Base-by-base conservation (phyloP, 2,888 invertebrate genomes). In the Uropetala carovei region DNA sequence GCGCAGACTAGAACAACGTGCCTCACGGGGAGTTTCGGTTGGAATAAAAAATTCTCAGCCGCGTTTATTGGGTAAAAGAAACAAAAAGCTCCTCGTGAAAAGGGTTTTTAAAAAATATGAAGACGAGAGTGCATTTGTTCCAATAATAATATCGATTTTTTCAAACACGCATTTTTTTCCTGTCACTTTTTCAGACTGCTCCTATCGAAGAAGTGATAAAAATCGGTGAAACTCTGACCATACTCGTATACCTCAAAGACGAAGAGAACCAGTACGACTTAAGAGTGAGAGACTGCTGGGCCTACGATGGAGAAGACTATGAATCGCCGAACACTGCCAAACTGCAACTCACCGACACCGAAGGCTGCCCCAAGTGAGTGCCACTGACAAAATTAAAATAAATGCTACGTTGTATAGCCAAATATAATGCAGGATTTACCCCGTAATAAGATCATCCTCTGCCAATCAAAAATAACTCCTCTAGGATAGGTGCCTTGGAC, bases 261-360 rank as follows among this genome's bases (percentile, higher is more conserved):
- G 94, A 95, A 0, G 96, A 96, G 92, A 96, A 96, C 64, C 96
- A 96, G 92, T 97, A 97, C 94, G 97, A 97, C 94, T 95, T 97
- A 10, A 96, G 96, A 94, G 97, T 97, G 60, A 96, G 97, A 92
- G 97, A 97, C 94, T 97, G 97, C 94, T 97, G 97, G 96, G 97
- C 97, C 0, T 97, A 97, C 92, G 97, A 97, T 93, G 96, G 95
- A 93, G 96, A 96, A 91, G 95, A 96, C 93, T 97, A 97, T 93
- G 96, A 96, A 92, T 95, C 95, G 83, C 95, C 96, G 0, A 95
- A 95, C 16, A 96, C 97, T 0, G 96, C 96, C 92, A 96, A 96
- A 94, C 95, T 97, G 43, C 97, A 97, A 94, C 95, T 97, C 0
- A 97, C 97, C 0, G 97, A 97, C 94, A 96, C 96, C 93, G 95